Base-by-base conservation (phyloP, 2,888 invertebrate genomes). In the Euplagia quadripunctaria region DNA sequence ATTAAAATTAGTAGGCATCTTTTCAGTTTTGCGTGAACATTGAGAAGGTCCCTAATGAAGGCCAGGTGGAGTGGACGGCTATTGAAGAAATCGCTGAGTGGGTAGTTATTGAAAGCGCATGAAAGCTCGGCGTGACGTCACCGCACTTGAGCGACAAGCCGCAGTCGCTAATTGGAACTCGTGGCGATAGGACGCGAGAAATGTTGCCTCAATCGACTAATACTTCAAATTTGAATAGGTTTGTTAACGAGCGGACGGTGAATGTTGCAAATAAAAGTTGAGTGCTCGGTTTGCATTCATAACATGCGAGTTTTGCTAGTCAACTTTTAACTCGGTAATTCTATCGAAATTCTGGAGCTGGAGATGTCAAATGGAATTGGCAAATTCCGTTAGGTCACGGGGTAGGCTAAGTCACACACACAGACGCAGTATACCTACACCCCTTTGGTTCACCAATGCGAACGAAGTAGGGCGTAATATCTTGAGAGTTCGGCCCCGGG, bases 151-250 rank as follows among this genome's bases (percentile, higher is more conserved):
- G 92, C 93, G 92, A 91, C 93, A 92, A 91, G 91, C 92, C 90
- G 92, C 94, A 94, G 93, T 94, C 94, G 92, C 95, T 96, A 96
- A 96, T 96, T 96, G 95, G 95, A 94, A 91, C 93, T 93, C 93
- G 93, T 90, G 91, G 91, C 92, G 93, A 89, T 91, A 94, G 94
- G 92, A 94, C 94, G 95, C 94, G 93, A 92, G 93, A 93, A 93
- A 92, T 91, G 94, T 91, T 92, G 91, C 94, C 92, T 93, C 94
- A 93, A 95, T 95, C 94, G 94, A 93, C 94, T 92, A 93, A 94
- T 94, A 94, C 95, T 95, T 94, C 92, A 95, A 90, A 92, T 92
- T 92, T 95, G 94, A 95, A 95, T 93, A 87, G 94, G 93, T 94
- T 93, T 93, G 93, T 93, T 94, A 96, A 95, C 95, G 94, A 95